Evolutionary conservation across 2,113 vertebrate species (phyloP).

Genomic region (Amphiprion ocellaris): DNA sequence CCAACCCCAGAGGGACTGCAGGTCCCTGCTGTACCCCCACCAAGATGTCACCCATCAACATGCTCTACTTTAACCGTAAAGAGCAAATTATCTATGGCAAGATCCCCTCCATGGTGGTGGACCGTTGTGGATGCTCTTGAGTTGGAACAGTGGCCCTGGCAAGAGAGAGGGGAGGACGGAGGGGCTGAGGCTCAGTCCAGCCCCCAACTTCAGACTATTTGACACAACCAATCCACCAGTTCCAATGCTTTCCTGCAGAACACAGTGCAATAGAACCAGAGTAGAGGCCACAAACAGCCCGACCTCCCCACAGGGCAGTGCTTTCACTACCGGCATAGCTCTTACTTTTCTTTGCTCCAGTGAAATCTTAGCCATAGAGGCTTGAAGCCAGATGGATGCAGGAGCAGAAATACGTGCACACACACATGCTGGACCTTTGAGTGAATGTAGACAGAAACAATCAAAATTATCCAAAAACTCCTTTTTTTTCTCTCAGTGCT

Average conservation of each 20-base stretch:
- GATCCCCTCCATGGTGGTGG: constrained; percentile 99
- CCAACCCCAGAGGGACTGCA: constrained; percentile 93
- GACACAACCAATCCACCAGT: constrained; percentile 76
- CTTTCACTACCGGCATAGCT: constrained; percentile 65
- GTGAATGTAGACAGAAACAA: constrained; percentile 67
- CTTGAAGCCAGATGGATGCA: constrained; percentile 63
- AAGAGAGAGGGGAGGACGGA: constrained; percentile 6
- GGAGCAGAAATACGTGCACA: constrained; percentile 45
- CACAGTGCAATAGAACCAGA: constrained; percentile 84
- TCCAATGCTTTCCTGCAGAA: constrained; percentile 81
- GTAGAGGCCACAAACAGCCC: constrained; percentile 73
- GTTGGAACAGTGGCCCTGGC: constrained; percentile 41
- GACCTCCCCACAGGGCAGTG: constrained; percentile 60
- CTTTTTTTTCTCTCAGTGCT: constrained; percentile 39
- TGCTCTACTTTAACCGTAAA: constrained; percentile 97
- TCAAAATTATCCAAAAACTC: constrained; percentile 56
- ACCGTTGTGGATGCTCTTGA: constrained; percentile 98
- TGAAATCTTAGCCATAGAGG: constrained; percentile 63
- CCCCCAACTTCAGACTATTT: constrained; percentile 66
- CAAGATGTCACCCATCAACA: constrained; percentile 99
- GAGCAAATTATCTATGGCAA: constrained; percentile 99
- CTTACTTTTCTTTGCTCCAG: constrained; percentile 57
- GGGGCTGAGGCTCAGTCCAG: constrained; percentile 21
- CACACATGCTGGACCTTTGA: constrained; percentile 59
- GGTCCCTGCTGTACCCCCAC: constrained; percentile 98